phyloP scores from a whole-genome alignment of 1,140 invertebrate genomes.

The honey bee (Apis mellifera) region Amel_HAv3.1 CM009932.2:13795001-13795500 shows the following conservation, averaged over 20 bases:
- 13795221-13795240: neutral
- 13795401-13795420: slow-evolving; percentile 6
- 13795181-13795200: slow-evolving; percentile 6
- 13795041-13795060: slow-evolving; percentile 13
- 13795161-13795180: slow-evolving; percentile 33
- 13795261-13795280: too few relatives aligned
- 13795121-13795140: neutral
- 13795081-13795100: slow-evolving; percentile 39
- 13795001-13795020: neutral
- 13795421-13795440: slow-evolving; percentile 10
- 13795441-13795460: slow-evolving; percentile 33
- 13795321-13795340: neutral
- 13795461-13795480: too few relatives aligned
- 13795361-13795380: neutral
- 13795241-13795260: neutral
- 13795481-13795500: neutral
- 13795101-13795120: neutral
- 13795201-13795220: neutral
- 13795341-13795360: slow-evolving; percentile 11
- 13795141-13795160: slow-evolving; percentile 25
- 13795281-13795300: slow-evolving; percentile 25
- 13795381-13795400: neutral
- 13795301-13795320: slow-evolving; percentile 8
- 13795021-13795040: too few relatives aligned
- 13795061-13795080: slow-evolving; percentile 39